Percentiles rank a stretch among this genome's conserved stretches.
phyloP scores from a whole-genome alignment of 2,113 vertebrate species.

The Microtus oregoni region DNA sequence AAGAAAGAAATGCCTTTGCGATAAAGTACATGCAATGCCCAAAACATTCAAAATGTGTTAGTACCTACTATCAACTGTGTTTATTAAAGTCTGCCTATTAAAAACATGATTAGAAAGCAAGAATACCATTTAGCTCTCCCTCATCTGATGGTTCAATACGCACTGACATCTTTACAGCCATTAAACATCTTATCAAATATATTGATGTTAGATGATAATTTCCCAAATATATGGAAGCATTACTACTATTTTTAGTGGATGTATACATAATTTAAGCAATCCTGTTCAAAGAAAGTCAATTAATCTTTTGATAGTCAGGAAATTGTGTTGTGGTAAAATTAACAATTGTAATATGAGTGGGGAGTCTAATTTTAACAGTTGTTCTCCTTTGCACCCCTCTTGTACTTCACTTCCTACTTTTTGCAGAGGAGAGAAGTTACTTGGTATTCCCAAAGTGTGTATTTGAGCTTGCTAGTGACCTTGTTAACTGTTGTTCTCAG shows the following conservation, averaged over 20 bases:
- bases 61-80: neutral
- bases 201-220: slow-evolving; percentile 54
- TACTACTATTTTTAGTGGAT: slow-evolving; percentile 63
- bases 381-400: neutral
- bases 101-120: neutral
- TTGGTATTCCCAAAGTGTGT: slow-evolving; percentile 33
- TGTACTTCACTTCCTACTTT: slow-evolving; percentile 29
- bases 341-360: slow-evolving; percentile 55
- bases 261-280: slow-evolving; percentile 68
- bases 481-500: slow-evolving; percentile 37
- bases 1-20: slow-evolving; percentile 31
- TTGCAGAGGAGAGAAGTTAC: neutral
- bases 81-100: slow-evolving; percentile 35
- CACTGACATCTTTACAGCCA: neutral
- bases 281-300: slow-evolving; percentile 64
- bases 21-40: neutral
- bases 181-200: slow-evolving; percentile 40
- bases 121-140: neutral
- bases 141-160: slow-evolving; percentile 48
- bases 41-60: slow-evolving; percentile 61
- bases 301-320: slow-evolving; percentile 63
- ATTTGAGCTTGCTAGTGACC: neutral
- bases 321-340: slow-evolving; percentile 66
- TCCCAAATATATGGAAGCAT: slow-evolving; percentile 59
- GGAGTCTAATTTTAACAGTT: slow-evolving; percentile 64